Evolutionary conservation across 2,113 vertebrate species (phyloP).

Genomic region (Reinhardtius hippoglossoides): DNA sequence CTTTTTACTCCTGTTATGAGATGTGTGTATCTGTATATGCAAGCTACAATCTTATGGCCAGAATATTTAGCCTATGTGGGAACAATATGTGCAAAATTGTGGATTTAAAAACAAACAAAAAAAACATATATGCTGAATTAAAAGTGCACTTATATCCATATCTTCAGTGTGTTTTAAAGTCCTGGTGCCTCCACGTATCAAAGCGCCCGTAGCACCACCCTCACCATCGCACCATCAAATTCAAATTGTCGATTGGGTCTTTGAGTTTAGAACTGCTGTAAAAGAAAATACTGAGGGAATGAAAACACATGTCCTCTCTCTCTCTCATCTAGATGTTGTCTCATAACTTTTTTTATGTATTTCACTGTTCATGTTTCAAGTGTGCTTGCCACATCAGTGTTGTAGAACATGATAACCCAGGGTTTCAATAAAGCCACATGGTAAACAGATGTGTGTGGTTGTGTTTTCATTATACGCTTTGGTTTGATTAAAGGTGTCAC

Average conservation of each 20-base stretch:
- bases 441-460: constrained; percentile 22
- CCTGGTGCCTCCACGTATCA: constrained; percentile 6
- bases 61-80: constrained; percentile 32
- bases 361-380: constrained; percentile 34
- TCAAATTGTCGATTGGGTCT: not conserved
- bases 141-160: constrained; percentile 45
- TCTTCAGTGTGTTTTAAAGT: constrained; percentile 20
- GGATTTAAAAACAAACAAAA: constrained; percentile 5
- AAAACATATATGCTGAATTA: constrained; percentile 15
- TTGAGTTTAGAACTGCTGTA: constrained; percentile 50
- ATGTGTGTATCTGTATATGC: constrained; percentile 40
- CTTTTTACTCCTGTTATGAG: constrained; percentile 49
- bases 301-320: not conserved
- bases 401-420: constrained; percentile 56
- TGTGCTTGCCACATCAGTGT: constrained; percentile 57
- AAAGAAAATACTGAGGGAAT: constrained; percentile 16
- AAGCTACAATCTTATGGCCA: constrained; percentile 44
- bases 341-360: constrained; percentile 31
- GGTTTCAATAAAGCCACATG: constrained; percentile 76
- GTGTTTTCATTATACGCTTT: not conserved
- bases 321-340: constrained; percentile 11
- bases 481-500: not conserved
- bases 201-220: constrained; percentile 10
- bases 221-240: constrained; percentile 12
- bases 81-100: constrained; percentile 20